Evolutionary conservation across 1,140 invertebrate genomes (phyloP), one percentile per base, ranked within the genome.

Genomic region (Paraescarpia echinospica): DNA sequence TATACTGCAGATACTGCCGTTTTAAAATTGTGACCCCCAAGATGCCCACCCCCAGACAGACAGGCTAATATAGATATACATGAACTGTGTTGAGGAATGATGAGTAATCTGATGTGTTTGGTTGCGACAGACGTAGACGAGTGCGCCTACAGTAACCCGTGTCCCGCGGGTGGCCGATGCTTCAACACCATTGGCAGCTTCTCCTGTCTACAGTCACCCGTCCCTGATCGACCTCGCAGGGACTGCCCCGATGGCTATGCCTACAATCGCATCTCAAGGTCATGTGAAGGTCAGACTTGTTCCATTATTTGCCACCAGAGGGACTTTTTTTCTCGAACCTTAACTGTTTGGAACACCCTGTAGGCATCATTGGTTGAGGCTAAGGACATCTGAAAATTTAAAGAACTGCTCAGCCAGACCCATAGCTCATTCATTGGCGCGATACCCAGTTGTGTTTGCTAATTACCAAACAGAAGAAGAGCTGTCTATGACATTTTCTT

Each of bases 151-250:
- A 77, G 92, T 2, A 93, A 94, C 88, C 93, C 93, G 9, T 96
- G 96, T 93, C 91, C 94, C 2, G 95, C 98, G 1, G 97, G 97
- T 94, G 98, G 97, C 34, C 95, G 96, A 41, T 98, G 97, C 94
- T 96, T 97, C 92, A 97, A 96, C 92, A 94, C 94, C 33, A 94
- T 94, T 88, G 96, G 96, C 31, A 94, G 94, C 35, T 96, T 94
- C 94, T 93, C 93, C 22, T 96, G 96, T 18, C 14, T 90, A 22
- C 33, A 31, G 35, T 33, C 90, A 35, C 14, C 31, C 14, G 35
- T 31, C 14, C 35, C 89, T 18, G 35, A 34, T 33, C 33, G 18
- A 5, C 33, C 0, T 5, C 18, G 18, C 14, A 90, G 14, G 2
- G 18, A 91, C 34, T 95, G 95, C 93, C 93, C 92, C 0, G 31